These are phyloP conservation scores for Euproctis similis DNA, from an alignment of 2,888 invertebrate species.

Conservation along the genomic window DNA sequence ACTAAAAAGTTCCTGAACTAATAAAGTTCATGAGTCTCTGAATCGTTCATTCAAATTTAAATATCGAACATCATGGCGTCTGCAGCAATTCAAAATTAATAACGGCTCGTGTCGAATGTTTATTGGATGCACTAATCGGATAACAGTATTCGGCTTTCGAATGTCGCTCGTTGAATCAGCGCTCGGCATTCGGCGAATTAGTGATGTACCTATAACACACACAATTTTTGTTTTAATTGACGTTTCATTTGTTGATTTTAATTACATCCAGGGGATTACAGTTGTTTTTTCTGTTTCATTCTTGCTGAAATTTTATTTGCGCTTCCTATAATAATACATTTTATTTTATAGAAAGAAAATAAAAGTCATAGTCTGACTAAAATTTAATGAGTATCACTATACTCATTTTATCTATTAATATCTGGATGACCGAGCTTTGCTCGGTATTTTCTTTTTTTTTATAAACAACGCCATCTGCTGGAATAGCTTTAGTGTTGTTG, in stretches of 20 bases:
- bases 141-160: slow-evolving; percentile 28
- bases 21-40: too few species aligned
- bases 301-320: background rate
- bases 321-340: too few species aligned
- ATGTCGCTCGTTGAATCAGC: slow-evolving; percentile 26
- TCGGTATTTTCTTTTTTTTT: too few species aligned
- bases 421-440: too few species aligned
- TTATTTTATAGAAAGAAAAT: too few species aligned
- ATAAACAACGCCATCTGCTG: too few species aligned
- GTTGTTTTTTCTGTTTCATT: slow-evolving; percentile 10
- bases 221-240: slow-evolving; percentile 34
- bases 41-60: slow-evolving; percentile 25
- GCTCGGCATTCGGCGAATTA: slow-evolving; percentile 43
- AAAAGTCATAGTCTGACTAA: too few species aligned
- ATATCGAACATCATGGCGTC: slow-evolving; percentile 30
- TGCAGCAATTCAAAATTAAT: slow-evolving; percentile 61
- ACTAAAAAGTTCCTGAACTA: too few species aligned
- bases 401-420: too few species aligned
- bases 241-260: slow-evolving; percentile 27
- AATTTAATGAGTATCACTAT: too few species aligned
- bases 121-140: slow-evolving; percentile 58
- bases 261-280: slow-evolving; percentile 16
- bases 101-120: slow-evolving; percentile 45
- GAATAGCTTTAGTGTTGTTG: too few species aligned
- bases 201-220: slow-evolving; percentile 31